These are phyloP conservation scores for Dascillus cervinus DNA, from an alignment of 2,888 invertebrate species.

Conservation along the genomic window DNA sequence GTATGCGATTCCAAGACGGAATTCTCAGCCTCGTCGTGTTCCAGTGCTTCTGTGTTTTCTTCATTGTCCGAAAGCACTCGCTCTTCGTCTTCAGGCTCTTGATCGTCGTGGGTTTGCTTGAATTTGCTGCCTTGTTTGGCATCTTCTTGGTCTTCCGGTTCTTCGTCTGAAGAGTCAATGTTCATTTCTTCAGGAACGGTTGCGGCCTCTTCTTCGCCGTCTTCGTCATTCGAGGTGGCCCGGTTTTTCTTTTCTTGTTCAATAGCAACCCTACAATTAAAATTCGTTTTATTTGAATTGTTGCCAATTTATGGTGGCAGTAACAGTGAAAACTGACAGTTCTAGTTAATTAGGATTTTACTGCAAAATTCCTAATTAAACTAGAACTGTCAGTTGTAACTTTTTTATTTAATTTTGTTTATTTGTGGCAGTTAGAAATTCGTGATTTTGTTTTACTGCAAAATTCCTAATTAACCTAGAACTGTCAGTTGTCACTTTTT, in stretches of 20 bases:
- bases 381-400: no score
- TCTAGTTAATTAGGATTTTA: no score
- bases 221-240: slow-evolving; percentile 23
- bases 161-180: slow-evolving; percentile 55
- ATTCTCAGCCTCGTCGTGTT: slow-evolving; percentile 20
- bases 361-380: no score
- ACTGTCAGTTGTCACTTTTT: no score
- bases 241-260: slow-evolving; percentile 38
- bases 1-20: slow-evolving; percentile 13
- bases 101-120: slow-evolving; percentile 40
- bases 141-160: slow-evolving; percentile 52
- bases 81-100: slow-evolving; percentile 45
- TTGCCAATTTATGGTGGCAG: no score
- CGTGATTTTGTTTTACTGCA: no score
- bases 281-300: no score
- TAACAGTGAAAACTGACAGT: no score
- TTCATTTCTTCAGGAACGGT: slow-evolving; percentile 10
- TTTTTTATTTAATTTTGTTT: no score
- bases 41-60: slow-evolving; percentile 41
- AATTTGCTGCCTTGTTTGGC: slow-evolving; percentile 39
- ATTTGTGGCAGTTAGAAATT: no score
- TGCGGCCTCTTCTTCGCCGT: slow-evolving; percentile 35
- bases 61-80: slow-evolving; percentile 23
- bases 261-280: slow-evolving; percentile 39
- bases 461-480: no score